phyloP scores from a whole-genome alignment of 2,797 vertebrate species.

The Bovichtus diacanthus region DNA sequence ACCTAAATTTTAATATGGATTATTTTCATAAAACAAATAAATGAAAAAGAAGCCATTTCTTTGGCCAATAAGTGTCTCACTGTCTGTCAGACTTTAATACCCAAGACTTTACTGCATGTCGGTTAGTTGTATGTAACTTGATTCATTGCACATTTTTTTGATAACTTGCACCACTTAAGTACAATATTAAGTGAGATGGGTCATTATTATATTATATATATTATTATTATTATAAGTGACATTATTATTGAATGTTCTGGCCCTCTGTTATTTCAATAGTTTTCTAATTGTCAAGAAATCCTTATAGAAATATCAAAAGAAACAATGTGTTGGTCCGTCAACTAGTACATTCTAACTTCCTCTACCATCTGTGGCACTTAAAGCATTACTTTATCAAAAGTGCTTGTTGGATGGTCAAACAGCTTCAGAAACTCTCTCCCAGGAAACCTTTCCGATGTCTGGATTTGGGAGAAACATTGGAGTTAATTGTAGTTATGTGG shows the following conservation, averaged over 20 bases:
- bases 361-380: neutral
- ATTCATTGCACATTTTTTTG: neutral
- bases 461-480: neutral
- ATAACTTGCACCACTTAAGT: slow-evolving; percentile 5
- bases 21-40: slow-evolving; percentile 11
- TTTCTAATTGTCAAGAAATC: neutral
- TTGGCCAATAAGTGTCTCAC: slow-evolving; percentile 5
- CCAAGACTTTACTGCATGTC: neutral
- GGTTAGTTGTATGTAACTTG: neutral
- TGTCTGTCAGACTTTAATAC: neutral
- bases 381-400: neutral
- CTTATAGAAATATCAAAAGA: neutral
- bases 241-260: neutral
- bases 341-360: neutral
- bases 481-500: neutral
- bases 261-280: neutral
- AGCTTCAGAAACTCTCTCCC: neutral
- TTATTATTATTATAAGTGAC: too few relatives aligned
- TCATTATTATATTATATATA: too few relatives aligned
- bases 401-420: too few relatives aligned
- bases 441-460: neutral
- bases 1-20: neutral
- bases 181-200: neutral
- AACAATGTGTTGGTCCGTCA: neutral
- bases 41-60: slow-evolving; percentile 3